These are phyloP conservation scores for Lottia gigantea DNA, from an alignment of 2,888 invertebrate genomes.

Conservation along the genomic window DNA sequence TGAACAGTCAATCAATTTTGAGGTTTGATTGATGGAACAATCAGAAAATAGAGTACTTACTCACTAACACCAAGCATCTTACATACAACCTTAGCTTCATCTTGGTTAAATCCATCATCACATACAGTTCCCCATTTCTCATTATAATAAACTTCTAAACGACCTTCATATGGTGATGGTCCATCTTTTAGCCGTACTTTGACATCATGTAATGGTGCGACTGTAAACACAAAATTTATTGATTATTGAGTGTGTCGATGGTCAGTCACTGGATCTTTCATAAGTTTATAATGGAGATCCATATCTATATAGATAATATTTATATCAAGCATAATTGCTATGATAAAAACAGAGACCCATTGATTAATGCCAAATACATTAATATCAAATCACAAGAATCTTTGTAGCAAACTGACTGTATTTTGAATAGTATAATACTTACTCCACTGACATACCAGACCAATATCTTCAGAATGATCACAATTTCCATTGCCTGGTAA, in stretches of 20 bases:
- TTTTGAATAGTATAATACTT: constrained; percentile 14
- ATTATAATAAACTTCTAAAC: constrained; percentile 25
- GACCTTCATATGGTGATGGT: constrained; percentile 21
- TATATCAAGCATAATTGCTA: no score
- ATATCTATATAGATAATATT: no score
- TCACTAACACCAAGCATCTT: constrained; percentile 35
- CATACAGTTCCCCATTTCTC: constrained; percentile 32
- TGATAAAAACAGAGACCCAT: no score
- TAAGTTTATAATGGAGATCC: no score
- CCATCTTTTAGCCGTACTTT: constrained; percentile 27
- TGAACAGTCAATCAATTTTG: no score
- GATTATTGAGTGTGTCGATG: no score
- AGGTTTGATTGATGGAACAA: no score
- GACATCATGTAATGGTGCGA: background rate
- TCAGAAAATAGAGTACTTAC: constrained; percentile 25
- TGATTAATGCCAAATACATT: no score
- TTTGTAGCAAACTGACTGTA: background rate
- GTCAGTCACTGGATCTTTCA: no score
- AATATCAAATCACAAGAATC: background rate
- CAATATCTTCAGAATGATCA: constrained; percentile 37
- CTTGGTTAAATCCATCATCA: constrained; percentile 19
- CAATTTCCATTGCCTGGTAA: constrained; percentile 37
- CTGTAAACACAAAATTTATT: background rate
- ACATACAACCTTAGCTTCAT: constrained; percentile 39
- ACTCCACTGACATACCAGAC: constrained; percentile 39